Percentiles rank a stretch among this genome's conserved stretches.
These are phyloP conservation scores for Macquaria australasica DNA, from an alignment of 2,113 vertebrate genomes.

Conservation along the genomic window DNA sequence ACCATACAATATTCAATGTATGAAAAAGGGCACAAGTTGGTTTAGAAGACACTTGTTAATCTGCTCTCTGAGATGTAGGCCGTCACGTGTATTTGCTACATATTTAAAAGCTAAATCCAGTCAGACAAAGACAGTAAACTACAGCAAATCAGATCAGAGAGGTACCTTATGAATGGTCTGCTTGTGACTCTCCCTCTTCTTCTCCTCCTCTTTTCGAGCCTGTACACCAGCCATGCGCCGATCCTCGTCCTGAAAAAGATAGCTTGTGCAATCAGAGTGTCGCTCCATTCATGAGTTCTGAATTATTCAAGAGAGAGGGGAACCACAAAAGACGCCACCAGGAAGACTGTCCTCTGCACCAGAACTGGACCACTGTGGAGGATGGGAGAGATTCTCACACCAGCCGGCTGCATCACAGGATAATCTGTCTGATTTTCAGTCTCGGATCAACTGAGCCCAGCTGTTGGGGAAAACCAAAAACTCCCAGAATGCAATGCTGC, in stretches of 20 bases:
- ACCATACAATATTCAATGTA: background rate
- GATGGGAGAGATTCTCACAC: constrained; percentile 48
- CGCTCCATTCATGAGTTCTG: constrained; percentile 68
- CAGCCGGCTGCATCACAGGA: constrained; percentile 72
- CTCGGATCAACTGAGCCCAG: constrained; percentile 73
- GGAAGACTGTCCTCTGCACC: constrained; percentile 37
- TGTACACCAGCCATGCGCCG: constrained; percentile 93
- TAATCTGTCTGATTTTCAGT: constrained; percentile 77
- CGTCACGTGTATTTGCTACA: background rate
- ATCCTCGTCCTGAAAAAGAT: constrained; percentile 94
- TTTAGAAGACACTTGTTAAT: constrained; percentile 10
- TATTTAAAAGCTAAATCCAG: constrained; percentile 16
- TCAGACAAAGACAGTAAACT: constrained; percentile 16
- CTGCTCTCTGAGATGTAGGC: background rate
- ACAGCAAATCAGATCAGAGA: background rate
- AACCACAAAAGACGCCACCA: constrained; percentile 50
- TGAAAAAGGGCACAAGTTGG: background rate
- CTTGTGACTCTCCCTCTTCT: constrained; percentile 95
- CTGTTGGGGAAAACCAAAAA: constrained; percentile 74
- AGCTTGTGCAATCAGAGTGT: constrained; percentile 64
- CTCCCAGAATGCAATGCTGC: constrained; percentile 82
- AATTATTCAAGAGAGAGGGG: constrained; percentile 68
- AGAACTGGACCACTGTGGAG: constrained; percentile 45
- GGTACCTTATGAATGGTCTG: constrained; percentile 94
- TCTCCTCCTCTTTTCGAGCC: constrained; percentile 96